Conservation (phyloP, 2,797 vertebrate genomes). For the Diceros bicornis region DNA sequence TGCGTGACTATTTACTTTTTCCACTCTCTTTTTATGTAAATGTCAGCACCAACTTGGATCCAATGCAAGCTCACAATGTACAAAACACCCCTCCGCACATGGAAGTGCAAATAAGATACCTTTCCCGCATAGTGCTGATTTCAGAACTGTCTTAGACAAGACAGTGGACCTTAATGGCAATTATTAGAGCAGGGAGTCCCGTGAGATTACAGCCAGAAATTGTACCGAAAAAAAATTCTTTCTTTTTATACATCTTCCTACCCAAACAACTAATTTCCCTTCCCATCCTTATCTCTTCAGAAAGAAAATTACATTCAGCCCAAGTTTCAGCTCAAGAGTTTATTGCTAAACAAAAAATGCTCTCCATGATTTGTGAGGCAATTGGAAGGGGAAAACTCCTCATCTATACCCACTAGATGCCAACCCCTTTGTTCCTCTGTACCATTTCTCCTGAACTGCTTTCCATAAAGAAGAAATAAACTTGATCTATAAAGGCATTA, state of each 20-base stretch:
- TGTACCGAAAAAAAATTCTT: not conserved
- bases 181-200: not conserved
- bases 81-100: not conserved
- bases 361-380: constrained; percentile 72
- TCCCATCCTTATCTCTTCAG: constrained; percentile 48
- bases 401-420: constrained; percentile 31
- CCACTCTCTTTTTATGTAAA: not conserved
- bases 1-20: not conserved
- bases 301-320: constrained; percentile 78
- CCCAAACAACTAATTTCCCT: constrained; percentile 71
- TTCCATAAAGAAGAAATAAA: constrained; percentile 82
- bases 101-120: not conserved
- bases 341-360: constrained; percentile 74
- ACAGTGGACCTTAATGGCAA: not conserved
- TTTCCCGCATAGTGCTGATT: not conserved
- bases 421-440: constrained; percentile 52
- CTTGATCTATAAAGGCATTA: constrained; percentile 78
- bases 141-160: constrained; percentile 54
- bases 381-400: constrained; percentile 59
- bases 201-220: constrained; percentile 54
- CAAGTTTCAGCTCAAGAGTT: constrained; percentile 76
- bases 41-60: not conserved
- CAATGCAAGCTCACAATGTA: not conserved
- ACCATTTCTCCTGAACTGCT: constrained; percentile 27
- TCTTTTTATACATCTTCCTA: constrained; percentile 56